Evolutionary conservation across 2,113 vertebrate genomes (phyloP), one percentile per base, ranked within the genome.

Genomic region (Equus quagga): DNA sequence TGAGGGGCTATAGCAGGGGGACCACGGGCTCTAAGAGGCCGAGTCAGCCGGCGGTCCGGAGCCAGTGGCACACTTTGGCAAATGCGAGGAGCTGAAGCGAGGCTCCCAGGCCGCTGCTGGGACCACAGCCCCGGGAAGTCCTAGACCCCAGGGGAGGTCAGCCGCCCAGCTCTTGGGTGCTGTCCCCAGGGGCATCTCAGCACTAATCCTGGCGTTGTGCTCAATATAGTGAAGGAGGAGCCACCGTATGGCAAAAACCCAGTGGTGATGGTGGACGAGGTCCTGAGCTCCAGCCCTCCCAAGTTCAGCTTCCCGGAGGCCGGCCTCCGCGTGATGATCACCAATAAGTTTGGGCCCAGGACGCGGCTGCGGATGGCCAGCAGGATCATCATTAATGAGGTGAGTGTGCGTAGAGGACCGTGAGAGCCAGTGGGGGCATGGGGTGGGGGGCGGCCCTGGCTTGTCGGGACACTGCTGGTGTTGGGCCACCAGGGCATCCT

Each of bases 251-350:
- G 99, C 97, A 99, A 98, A 51, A 99, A 98, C 92, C 99, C 99
- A 0, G 99, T 99, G 98, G 99, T 99, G 97, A 99, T 99, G 99
- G 99, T 99, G 98, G 99, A 99, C 80, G 99, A 99, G 98, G 99
- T 99, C 97, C 99, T 99, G 98, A 99, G 99, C 96, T 99, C 99
- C 98, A 99, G 99, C 88, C 99, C 99, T 1, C 99, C 99, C 31
- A 99, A 99, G 88, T 99, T 99, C 98, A 99, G 99, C n/a, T 99
- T 99, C 91, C 99, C 99, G 0, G 99, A 99, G 97, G 99, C 99
- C 0, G 99, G 99, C 23, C 98, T 99, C 18, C 99, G 99, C 33
- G 98, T 99, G 76, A 99, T 99, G 99, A 99, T 99, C 97, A 99
- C 99, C 33, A 99, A 99, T 94, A 99, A 99, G 76, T 99, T 99